phyloP scores from a whole-genome alignment of 2,888 invertebrate genomes.

The Vandiemenella viatica region DNA sequence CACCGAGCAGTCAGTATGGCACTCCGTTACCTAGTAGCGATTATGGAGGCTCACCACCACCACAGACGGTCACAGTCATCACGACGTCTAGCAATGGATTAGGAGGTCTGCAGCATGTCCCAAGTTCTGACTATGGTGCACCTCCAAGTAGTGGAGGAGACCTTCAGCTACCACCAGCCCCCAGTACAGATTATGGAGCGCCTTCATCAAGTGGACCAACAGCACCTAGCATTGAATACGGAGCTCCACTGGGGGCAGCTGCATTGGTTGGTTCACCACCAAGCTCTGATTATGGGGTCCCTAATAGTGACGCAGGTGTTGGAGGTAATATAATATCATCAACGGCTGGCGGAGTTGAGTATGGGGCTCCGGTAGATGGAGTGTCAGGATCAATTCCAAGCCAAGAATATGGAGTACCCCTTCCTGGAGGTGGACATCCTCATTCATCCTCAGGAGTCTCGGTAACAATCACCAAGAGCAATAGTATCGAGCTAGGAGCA shows the following conservation, averaged over 20 bases:
- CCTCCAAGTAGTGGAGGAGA: constrained; percentile 25
- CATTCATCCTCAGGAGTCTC: neutral
- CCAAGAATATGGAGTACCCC: neutral
- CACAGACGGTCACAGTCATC: neutral
- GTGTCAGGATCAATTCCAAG: no score
- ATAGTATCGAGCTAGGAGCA: constrained; percentile 10
- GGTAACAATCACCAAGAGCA: constrained; percentile 6
- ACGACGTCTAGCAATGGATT: neutral
- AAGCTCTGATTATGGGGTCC: neutral
- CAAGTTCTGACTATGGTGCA: neutral
- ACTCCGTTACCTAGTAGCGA: neutral
- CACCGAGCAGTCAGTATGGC: constrained; percentile 5
- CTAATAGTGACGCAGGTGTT: no score
- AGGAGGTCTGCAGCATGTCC: neutral
- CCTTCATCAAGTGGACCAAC: constrained; percentile 2
- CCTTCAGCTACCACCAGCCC: constrained; percentile 23
- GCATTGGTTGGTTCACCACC: neutral
- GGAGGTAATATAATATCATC: no score
- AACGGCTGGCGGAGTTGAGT: no score
- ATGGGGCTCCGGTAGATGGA: no score
- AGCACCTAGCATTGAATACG: constrained; percentile 14
- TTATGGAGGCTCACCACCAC: neutral
- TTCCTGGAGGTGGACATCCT: constrained; percentile 12
- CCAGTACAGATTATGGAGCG: constrained; percentile 8
- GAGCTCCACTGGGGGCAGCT: constrained; percentile 12